Conservation (phyloP, 2,888 invertebrate species). For the Psococerastis gibbosa region DNA sequence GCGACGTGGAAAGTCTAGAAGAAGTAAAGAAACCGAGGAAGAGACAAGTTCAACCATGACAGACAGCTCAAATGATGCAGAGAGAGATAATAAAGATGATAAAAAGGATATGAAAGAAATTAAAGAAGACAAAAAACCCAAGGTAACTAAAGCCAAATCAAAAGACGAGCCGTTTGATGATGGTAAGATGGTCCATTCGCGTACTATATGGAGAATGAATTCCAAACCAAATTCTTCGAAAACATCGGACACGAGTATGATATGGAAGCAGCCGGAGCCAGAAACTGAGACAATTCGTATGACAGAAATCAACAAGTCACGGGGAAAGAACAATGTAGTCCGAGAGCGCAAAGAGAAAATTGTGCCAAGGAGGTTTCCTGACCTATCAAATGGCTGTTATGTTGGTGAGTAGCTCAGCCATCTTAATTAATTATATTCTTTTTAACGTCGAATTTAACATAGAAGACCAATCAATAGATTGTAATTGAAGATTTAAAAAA, state of each 20-base stretch:
- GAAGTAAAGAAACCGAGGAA: constrained; percentile 30
- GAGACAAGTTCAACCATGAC: constrained; percentile 52
- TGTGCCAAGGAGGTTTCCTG: constrained; percentile 15
- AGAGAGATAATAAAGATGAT: constrained; percentile 22
- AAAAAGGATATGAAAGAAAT: constrained; percentile 12
- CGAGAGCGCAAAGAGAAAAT: background rate
- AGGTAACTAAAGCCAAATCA: background rate
- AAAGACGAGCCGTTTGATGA: background rate
- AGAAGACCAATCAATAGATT: no score
- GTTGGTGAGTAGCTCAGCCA: no score
- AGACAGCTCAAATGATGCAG: constrained; percentile 44
- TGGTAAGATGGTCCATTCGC: background rate
- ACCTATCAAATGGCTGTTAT: no score
- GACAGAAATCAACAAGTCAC: constrained; percentile 18
- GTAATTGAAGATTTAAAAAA: no score
- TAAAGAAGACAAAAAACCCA: constrained; percentile 9
- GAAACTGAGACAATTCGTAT: constrained; percentile 23
- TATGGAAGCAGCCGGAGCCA: constrained; percentile 20
- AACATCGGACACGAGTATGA: background rate
- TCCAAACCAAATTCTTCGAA: background rate
- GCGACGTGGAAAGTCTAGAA: constrained; percentile 16
- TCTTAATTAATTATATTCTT: no score
- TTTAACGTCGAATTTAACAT: no score
- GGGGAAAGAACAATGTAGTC: constrained; percentile 20
- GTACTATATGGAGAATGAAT: background rate